These are phyloP conservation scores for Agrotis exclamationis DNA, from an alignment of 2,888 invertebrate species.

Conservation along the genomic window DNA sequence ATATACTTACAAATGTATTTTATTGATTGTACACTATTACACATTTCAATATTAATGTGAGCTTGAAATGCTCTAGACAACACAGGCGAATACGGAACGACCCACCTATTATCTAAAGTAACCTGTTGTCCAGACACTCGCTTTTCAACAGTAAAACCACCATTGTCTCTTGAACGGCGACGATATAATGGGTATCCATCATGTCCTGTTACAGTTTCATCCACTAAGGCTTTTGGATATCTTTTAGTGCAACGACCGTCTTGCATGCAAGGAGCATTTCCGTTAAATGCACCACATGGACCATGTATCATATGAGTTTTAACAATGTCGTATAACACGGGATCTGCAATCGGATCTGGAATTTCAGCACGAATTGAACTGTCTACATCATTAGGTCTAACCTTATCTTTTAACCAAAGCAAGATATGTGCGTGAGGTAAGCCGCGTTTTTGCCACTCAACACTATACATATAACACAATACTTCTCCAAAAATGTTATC, in stretches of 20 bases:
- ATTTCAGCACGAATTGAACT: conserved; percentile 20
- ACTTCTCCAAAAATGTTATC: no score
- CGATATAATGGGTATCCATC: no score
- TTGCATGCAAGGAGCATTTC: conserved; percentile 2
- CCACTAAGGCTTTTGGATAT: conserved; percentile 4
- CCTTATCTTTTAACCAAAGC: conserved; percentile 15
- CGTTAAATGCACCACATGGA: conserved; percentile 73
- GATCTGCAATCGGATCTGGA: no score
- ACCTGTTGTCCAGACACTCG: neutral
- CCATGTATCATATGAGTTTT: conserved; percentile 79
- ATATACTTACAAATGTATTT: neutral
- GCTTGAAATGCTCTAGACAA: conserved; percentile 1
- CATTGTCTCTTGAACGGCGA: no score
- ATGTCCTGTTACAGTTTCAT: no score
- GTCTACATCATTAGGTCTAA: conserved; percentile 18
- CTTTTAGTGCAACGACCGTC: conserved; percentile 10
- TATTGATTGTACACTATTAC: neutral
- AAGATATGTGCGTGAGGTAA: no score
- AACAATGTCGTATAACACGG: conserved; percentile 67
- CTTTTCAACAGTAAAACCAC: neutral
- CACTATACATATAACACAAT: no score
- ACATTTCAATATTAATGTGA: neutral
- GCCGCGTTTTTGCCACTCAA: no score
- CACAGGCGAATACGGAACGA: neutral
- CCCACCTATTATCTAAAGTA: conserved; percentile 1